Evolutionary conservation across 2,113 vertebrate genomes (phyloP).

Genomic region (Diadophis punctatus): DNA sequence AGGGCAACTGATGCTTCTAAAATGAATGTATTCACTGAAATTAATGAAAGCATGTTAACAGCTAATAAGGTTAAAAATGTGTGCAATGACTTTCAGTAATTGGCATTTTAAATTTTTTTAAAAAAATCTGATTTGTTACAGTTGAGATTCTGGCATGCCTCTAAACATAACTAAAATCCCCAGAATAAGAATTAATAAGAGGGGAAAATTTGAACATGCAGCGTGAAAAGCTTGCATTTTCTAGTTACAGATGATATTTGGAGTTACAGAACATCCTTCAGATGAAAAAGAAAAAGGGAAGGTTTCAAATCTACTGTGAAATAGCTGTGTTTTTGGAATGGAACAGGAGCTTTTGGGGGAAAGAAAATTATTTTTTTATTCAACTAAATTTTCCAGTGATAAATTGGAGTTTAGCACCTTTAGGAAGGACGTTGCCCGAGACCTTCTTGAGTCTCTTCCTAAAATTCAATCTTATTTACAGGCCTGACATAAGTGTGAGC

Average conservation of each 20-base stretch:
- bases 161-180: not conserved
- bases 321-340: not conserved
- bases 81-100: not conserved
- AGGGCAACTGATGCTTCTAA: not conserved
- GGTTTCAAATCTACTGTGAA: not conserved
- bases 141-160: not conserved
- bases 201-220: not conserved
- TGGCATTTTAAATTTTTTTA: not conserved
- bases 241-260: not conserved
- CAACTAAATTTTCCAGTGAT: not conserved
- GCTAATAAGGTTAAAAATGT: not conserved
- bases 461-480: not conserved
- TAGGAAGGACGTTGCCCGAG: not conserved
- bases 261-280: not conserved
- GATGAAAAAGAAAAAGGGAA: not conserved
- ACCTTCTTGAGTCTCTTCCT: not conserved
- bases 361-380: not conserved
- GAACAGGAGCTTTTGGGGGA: not conserved
- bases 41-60: not conserved
- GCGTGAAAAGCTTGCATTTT: not conserved
- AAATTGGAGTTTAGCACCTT: not conserved
- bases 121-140: not conserved
- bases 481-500: not conserved
- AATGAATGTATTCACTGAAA: not conserved
- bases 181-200: not conserved